These are phyloP conservation scores for Sycophaga agraensis DNA, from an alignment of 1,140 invertebrate genomes.

Conservation along the genomic window DNA sequence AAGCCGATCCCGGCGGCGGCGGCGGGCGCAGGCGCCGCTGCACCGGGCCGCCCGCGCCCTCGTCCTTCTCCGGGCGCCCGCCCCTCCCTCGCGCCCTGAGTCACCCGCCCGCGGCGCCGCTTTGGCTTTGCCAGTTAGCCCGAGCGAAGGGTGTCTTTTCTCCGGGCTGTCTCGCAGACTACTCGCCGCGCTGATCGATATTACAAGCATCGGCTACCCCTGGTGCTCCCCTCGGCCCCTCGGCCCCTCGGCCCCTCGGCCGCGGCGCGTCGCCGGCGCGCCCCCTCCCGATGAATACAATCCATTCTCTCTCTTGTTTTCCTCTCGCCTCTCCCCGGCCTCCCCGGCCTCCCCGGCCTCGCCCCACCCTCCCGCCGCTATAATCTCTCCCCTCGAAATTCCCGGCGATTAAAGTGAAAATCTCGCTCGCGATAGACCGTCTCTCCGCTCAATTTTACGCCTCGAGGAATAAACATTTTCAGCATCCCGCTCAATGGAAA, in stretches of 20 bases:
- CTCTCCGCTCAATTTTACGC: too few species aligned
- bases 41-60: background rate
- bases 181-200: constrained; percentile 27
- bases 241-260: background rate
- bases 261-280: background rate
- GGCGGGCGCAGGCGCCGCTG: too few species aligned
- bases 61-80: background rate
- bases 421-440: too few species aligned
- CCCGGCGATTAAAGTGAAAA: too few species aligned
- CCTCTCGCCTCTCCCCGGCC: background rate
- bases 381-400: too few species aligned
- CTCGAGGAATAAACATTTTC: too few species aligned
- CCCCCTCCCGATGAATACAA: constrained; percentile 13
- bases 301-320: constrained; percentile 19
- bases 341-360: background rate
- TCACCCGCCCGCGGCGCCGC: background rate
- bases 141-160: constrained; percentile 19
- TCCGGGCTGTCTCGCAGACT: constrained; percentile 13
- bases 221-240: background rate
- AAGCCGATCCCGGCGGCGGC: too few species aligned
- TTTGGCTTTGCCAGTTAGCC: constrained; percentile 10
- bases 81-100: too few species aligned
- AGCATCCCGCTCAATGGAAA: too few species aligned
- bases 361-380: background rate
- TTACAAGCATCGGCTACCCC: constrained; percentile 28